Evolutionary conservation across 2,113 vertebrate genomes (phyloP), one percentile per base, ranked within the genome.

Genomic region (Hipposideros armiger): DNA sequence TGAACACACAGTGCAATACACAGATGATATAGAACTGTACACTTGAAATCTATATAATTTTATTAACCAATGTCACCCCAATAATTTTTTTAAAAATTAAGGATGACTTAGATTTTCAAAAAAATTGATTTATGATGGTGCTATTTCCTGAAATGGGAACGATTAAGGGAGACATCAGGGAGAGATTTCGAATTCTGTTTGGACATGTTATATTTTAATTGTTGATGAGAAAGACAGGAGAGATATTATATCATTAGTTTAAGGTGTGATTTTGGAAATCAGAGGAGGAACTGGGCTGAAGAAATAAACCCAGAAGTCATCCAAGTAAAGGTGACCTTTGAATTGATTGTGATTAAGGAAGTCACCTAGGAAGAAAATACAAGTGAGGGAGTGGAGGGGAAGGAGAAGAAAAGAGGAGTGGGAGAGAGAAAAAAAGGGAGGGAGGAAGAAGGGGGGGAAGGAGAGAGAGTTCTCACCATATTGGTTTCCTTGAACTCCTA

Each of bases 331-430:
- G 26, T 30, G 73, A 94, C 11, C 36, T 90, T 84, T 30, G 58
- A 67, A 69, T 1, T 80, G 52, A 87, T 26, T 24, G 40, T 69
- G 20, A 70, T 72, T 52, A n/a, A 95, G 11, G 14, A 66, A 52
- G 32, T 50, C 11, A 82, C 54, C 54, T 64, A 32, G 14, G 13
- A 92, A 87, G 74, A 82, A 74, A 74, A 42, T 58, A 36, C 6
- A 56, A 80, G 24, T 40, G 28, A 36, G 30, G 28, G 40, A 11
- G 3, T 6, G 13, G 8, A 36, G 13, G 7, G 42, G 11, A 22
- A 3, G 3, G 9, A 19, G 7, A 14, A 20, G 2, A 4, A 66
- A 47, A 62, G 2, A 28, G 1, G 9, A 3, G 1, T 4, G 42
- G 26, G 17, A 60, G 7, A 24, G 5, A 7, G 17, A 2, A 47